These are phyloP conservation scores for Bombus polaris DNA, from an alignment of 1,140 invertebrate species.

Conservation along the genomic window DNA sequence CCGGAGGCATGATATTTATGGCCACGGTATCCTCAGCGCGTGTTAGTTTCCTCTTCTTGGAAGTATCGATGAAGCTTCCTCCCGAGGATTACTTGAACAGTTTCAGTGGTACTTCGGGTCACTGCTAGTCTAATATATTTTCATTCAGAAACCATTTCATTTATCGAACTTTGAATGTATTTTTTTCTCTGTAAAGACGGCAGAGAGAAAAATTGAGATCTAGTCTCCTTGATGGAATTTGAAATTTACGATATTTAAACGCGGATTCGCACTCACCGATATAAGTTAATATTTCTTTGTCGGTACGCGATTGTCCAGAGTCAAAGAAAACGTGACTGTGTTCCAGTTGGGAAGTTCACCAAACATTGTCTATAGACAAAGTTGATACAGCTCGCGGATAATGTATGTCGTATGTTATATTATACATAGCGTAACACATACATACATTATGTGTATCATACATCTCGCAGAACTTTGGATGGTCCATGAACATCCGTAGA, in stretches of 20 bases:
- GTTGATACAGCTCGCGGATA: not conserved
- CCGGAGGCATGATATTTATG: conserved; percentile 15
- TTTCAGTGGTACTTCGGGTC: not conserved
- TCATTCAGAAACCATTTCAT: not conserved
- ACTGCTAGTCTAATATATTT: not conserved
- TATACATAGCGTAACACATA: not conserved
- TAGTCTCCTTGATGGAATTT: not conserved
- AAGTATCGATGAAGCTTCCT: conserved; percentile 13
- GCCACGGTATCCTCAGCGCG: not conserved
- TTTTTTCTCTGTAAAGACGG: not conserved
- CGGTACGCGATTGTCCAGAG: too few relatives aligned
- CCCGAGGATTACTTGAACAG: not conserved
- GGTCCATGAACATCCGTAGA: not conserved
- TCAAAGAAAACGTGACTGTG: too few relatives aligned
- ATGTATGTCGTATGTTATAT: not conserved
- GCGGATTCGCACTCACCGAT: not conserved
- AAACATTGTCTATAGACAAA: not conserved
- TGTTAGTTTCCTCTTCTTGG: not conserved
- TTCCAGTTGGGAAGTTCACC: not conserved
- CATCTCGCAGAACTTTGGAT: not conserved
- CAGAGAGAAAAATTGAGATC: not conserved
- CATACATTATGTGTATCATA: not conserved
- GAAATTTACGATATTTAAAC: not conserved
- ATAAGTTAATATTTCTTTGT: not conserved
- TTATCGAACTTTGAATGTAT: not conserved